A percentile compares a stretch with the other conserved stretches of the same genome.
Evolutionary conservation across 2,888 invertebrate species (phyloP).

Genomic region (Hydropsyche betteni): DNA sequence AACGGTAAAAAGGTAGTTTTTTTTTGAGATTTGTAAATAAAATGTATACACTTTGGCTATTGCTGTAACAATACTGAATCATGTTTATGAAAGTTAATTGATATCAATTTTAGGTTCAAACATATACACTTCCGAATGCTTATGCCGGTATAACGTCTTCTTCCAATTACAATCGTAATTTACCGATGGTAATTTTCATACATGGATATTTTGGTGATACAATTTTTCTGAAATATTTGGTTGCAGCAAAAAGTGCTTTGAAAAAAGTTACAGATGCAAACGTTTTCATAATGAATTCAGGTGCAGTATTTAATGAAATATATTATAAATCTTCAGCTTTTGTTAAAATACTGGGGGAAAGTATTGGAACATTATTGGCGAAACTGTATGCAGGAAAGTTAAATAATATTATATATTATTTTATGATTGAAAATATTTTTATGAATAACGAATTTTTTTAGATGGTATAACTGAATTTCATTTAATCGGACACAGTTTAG

Average conservation of each 20-base stretch:
- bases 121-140: not conserved
- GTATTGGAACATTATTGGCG: too few relatives aligned
- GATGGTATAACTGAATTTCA: constrained; percentile 3
- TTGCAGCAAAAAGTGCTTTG: not conserved
- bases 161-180: not conserved
- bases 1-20: not conserved
- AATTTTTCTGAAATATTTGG: not conserved
- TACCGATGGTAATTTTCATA: not conserved
- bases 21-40: not conserved
- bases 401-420: too few relatives aligned
- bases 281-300: not conserved
- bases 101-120: too few relatives aligned
- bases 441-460: not conserved
- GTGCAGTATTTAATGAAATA: too few relatives aligned
- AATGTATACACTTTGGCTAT: too few relatives aligned
- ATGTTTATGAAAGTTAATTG: too few relatives aligned
- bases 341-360: too few relatives aligned
- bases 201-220: not conserved
- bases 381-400: too few relatives aligned
- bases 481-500: constrained; percentile 24
- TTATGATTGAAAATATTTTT: too few relatives aligned
- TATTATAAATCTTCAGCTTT: too few relatives aligned
- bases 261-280: not conserved
- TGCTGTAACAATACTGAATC: too few relatives aligned
- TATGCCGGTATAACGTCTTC: not conserved